These are phyloP conservation scores for Phalacrocorax pelagicus DNA, from an alignment of 2,113 vertebrate species.

Conservation along the genomic window DNA sequence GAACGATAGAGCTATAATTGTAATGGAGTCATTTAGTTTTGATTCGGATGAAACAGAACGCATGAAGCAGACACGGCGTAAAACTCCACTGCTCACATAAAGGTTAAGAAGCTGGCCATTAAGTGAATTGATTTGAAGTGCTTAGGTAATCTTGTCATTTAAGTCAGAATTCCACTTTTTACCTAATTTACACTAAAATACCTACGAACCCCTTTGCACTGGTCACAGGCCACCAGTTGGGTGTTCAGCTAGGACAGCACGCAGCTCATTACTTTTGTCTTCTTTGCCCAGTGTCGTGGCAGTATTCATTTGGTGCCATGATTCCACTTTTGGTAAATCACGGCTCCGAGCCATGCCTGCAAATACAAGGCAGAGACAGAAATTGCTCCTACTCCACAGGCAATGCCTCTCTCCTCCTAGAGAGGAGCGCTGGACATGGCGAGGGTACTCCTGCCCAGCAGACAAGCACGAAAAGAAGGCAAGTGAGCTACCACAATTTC, in stretches of 20 bases:
- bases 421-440: neutral
- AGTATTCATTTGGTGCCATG: neutral
- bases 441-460: neutral
- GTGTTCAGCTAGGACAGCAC: neutral
- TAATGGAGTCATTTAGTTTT: conserved; percentile 58
- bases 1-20: conserved; percentile 18
- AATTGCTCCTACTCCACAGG: neutral
- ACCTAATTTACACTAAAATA: neutral
- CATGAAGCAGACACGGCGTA: neutral
- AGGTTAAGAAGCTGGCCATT: conserved; percentile 7
- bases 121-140: conserved; percentile 7
- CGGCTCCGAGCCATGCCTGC: rapidly evolving
- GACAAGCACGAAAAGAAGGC: rapidly evolving
- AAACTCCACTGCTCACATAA: neutral
- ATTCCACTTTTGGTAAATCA: neutral
- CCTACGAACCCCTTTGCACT: neutral
- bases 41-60: conserved; percentile 1
- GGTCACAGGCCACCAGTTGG: neutral
- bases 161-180: neutral
- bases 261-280: neutral
- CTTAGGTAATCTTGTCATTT: neutral
- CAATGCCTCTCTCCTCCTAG: neutral
- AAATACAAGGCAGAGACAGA: neutral
- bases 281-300: neutral
- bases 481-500: rapidly evolving